Evolutionary conservation across 2,797 vertebrate genomes (phyloP), one percentile per base, ranked within the genome.

Genomic region (Zenarchopterus dispar): DNA sequence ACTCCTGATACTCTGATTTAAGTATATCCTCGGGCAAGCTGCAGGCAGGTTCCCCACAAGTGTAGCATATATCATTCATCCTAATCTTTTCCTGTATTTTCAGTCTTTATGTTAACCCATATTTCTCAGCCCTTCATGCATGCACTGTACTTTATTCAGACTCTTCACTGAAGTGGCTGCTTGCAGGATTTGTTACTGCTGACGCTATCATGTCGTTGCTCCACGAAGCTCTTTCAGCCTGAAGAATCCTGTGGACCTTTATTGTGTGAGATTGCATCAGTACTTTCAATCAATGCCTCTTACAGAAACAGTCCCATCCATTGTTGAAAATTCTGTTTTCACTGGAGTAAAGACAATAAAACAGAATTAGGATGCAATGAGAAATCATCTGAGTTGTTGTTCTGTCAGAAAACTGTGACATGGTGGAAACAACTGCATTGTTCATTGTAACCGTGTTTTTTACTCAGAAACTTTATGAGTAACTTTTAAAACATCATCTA

Each of bases 81-180:
- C 2, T 46, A 6, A 13, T 11, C 16, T 36, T 18, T 28, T 39
- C 8, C 5, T 3, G 6, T 43, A 60, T 36, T 36, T 8, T 75
- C 11, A 41, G 18, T 66, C 44, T 66, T 55, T 3, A 49, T 33
- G 21, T 45, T n/a, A 2, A 28, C 19, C 8, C 18, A 21, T 46
- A 19, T 36, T 23, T 50, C 48, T 54, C 65, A 1, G 43, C 76
- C 69, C 42, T 46, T 42, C 53, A 65, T 73, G 70, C 70, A 67
- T 65, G 59, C 73, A 49, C 57, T 62, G 72, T 75, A 45, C 70
- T 11, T 17, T 18, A 23, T 62, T 65, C 60, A 59, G 47, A 70
- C 87, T 82, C 90, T 91, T 81, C 73, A 89, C 56, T 88, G 70
- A 87, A 91, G 90, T 86, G 85, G 75, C 76, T 63, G 73, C 84